phyloP scores from a whole-genome alignment of 1,140 invertebrate genomes.

The Polypedilum vanderplanki region DNA sequence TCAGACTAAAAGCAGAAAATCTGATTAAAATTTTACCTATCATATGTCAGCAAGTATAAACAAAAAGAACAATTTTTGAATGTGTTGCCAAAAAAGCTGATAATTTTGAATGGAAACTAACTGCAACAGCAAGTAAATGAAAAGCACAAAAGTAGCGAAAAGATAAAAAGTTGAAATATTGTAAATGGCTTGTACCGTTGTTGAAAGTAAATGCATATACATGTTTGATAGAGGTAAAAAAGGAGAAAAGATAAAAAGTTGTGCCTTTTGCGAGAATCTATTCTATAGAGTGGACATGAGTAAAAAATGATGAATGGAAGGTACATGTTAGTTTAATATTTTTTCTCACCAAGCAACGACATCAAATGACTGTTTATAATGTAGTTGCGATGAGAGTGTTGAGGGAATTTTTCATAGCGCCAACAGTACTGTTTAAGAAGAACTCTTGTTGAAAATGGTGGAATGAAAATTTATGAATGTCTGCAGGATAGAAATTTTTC shows the following conservation, averaged over 20 bases:
- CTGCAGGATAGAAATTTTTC: no score
- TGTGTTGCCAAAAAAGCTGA: background rate
- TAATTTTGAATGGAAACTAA: conserved; percentile 9
- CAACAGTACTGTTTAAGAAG: no score
- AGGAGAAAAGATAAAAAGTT: background rate
- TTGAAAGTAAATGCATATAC: background rate
- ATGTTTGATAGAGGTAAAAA: background rate
- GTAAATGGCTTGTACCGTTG: conserved; percentile 21
- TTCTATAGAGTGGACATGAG: background rate
- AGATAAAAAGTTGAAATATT: conserved; percentile 24
- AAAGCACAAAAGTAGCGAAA: background rate
- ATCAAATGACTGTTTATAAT: no score
- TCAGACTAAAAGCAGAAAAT: no score
- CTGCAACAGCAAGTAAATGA: background rate
- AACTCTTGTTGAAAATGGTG: no score
- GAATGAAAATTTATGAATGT: no score
- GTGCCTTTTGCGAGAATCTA: background rate
- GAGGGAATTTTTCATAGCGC: no score
- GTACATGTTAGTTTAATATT: conserved; percentile 14
- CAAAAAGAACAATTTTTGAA: background rate
- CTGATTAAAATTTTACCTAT: background rate
- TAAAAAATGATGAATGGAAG: background rate
- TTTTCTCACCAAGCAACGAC: background rate
- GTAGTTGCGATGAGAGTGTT: no score
- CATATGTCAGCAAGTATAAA: background rate